These are phyloP conservation scores for Cerceris rybyensis DNA, from an alignment of 2,888 invertebrate genomes.

Conservation along the genomic window DNA sequence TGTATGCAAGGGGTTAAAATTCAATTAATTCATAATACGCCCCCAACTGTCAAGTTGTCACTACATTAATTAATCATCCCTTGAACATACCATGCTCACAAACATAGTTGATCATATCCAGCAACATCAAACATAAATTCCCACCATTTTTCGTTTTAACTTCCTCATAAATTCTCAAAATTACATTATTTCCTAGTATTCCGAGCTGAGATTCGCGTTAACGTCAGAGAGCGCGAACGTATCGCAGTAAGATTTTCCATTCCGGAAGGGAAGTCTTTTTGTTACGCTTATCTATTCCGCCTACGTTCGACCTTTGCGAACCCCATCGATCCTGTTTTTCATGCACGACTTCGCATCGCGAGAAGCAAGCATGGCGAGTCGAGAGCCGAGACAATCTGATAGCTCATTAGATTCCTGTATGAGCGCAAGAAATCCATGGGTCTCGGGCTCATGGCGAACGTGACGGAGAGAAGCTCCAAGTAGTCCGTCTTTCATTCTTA, in stretches of 20 bases:
- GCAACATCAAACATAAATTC: too few relatives aligned
- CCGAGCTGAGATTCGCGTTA: too few relatives aligned
- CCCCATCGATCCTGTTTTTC: not conserved
- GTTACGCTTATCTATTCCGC: not conserved
- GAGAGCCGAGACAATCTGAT: slow-evolving; percentile 19
- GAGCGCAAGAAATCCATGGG: slow-evolving; percentile 16
- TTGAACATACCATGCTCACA: too few relatives aligned
- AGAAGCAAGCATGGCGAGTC: slow-evolving; percentile 6
- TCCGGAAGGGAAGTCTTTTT: not conserved
- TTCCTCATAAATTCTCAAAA: too few relatives aligned
- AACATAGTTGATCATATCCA: too few relatives aligned
- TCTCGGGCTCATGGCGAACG: slow-evolving; percentile 7
- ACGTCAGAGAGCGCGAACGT: not conserved
- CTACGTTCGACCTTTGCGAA: not conserved
- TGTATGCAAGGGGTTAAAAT: too few relatives aligned
- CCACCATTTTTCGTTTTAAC: too few relatives aligned
- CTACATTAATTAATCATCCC: too few relatives aligned
- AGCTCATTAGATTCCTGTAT: slow-evolving; percentile 35
- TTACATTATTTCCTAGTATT: too few relatives aligned
- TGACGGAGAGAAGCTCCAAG: slow-evolving; percentile 7
- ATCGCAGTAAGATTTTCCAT: not conserved
- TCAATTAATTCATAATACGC: too few relatives aligned
- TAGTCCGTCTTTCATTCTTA: slow-evolving; percentile 19
- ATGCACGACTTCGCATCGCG: slow-evolving; percentile 17
- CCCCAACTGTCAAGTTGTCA: too few relatives aligned